phyloP scores from a whole-genome alignment of 64 coral and sea anemone genomes.

The Pocillopora damicornis region DNA sequence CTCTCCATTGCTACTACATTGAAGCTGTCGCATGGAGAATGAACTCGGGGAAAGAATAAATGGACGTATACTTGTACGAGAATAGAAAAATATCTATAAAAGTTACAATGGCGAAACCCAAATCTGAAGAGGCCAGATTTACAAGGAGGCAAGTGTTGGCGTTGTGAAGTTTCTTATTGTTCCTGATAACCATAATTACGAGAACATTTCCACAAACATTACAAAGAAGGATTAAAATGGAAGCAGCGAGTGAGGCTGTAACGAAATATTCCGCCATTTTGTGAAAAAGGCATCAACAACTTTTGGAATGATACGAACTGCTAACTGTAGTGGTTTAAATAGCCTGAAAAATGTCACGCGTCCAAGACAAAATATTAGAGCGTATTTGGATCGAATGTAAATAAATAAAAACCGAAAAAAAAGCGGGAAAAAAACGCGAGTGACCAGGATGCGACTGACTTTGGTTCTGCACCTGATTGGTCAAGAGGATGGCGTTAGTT shows the following conservation, averaged over 20 bases:
- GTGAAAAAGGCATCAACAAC: neutral
- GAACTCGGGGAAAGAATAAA: neutral
- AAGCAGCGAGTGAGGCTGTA: neutral
- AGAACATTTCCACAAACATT: constrained; percentile 28
- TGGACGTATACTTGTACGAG: neutral
- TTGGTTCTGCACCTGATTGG: too few relatives aligned
- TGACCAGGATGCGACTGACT: too few relatives aligned
- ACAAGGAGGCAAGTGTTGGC: neutral
- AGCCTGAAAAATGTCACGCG: too few relatives aligned
- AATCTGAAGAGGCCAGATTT: constrained; percentile 5
- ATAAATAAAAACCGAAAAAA: too few relatives aligned
- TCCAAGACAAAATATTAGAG: too few relatives aligned
- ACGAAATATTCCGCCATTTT: neutral
- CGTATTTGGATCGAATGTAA: too few relatives aligned
- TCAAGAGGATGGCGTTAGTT: too few relatives aligned
- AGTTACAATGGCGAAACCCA: neutral
- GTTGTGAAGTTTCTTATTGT: neutral
- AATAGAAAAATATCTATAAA: neutral
- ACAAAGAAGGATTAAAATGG: constrained; percentile 9
- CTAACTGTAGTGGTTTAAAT: too few relatives aligned
- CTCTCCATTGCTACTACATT: constrained; percentile 22
- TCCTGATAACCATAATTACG: constrained; percentile 1
- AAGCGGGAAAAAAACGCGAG: too few relatives aligned
- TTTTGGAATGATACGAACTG: neutral
- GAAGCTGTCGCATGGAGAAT: neutral